Conservation (phyloP, 2,888 invertebrate species). For the Isoperla grammatica region DNA sequence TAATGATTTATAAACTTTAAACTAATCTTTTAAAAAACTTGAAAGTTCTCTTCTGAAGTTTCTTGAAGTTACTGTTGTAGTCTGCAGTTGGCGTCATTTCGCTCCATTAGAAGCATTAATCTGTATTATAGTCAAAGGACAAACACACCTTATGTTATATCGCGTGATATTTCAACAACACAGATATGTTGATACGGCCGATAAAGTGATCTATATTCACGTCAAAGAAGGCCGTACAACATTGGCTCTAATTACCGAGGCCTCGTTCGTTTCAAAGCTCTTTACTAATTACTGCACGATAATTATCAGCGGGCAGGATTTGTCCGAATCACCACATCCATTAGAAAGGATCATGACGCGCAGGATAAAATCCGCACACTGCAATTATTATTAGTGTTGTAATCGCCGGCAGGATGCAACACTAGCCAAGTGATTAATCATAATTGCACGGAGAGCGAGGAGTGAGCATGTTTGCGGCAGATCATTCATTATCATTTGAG, state of each 20-base stretch:
- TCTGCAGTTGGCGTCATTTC: too few relatives aligned
- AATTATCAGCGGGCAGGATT: constrained; percentile 1
- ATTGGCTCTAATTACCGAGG: not conserved
- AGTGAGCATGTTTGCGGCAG: not conserved
- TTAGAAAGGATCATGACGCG: not conserved
- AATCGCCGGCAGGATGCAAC: not conserved
- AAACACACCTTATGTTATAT: not conserved
- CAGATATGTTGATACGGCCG: not conserved
- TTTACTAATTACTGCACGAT: not conserved
- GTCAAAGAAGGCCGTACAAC: constrained; percentile 4
- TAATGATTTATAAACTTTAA: too few relatives aligned
- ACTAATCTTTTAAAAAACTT: too few relatives aligned
- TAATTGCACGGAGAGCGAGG: not conserved
- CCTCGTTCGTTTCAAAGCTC: not conserved
- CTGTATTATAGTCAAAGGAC: too few relatives aligned
- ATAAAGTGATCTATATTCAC: constrained; percentile 1
- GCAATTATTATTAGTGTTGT: constrained; percentile 2
- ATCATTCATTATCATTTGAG: constrained; percentile 8
- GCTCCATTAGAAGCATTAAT: too few relatives aligned
- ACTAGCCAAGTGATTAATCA: constrained; percentile 13
- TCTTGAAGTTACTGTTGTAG: too few relatives aligned
- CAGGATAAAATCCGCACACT: not conserved
- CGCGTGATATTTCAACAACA: too few relatives aligned
- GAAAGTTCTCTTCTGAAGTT: too few relatives aligned
- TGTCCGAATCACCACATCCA: not conserved